Percentiles rank a stretch among this genome's conserved stretches.
Conservation (phyloP, 2,113 vertebrate species). For the Phaetusa simplex region DNA sequence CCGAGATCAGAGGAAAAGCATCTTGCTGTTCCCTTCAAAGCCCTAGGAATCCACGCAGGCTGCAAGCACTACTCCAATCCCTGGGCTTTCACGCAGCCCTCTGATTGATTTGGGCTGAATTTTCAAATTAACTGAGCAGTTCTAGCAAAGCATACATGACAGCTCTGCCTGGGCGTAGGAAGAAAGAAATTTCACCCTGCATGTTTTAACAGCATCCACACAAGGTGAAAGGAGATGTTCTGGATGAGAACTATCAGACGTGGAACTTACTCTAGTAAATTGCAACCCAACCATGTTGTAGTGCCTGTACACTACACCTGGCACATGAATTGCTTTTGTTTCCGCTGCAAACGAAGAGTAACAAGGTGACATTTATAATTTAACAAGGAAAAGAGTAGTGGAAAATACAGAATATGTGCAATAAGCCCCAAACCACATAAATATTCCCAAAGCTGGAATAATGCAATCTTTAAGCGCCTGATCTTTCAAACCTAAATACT, state of each 20-base stretch:
- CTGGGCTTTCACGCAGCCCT: fast-evolving
- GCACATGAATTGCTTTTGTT: background rate
- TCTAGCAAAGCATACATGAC: background rate
- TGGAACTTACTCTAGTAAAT: background rate
- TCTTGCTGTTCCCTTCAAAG: background rate
- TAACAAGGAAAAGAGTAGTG: background rate
- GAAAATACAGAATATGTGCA: background rate
- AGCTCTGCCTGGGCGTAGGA: background rate
- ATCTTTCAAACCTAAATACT: background rate
- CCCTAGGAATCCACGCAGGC: background rate
- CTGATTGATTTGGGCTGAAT: background rate
- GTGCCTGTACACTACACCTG: background rate
- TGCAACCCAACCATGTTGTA: background rate
- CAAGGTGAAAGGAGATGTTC: background rate
- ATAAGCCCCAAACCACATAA: background rate
- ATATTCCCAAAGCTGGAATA: background rate
- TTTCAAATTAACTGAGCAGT: background rate
- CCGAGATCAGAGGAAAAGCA: background rate
- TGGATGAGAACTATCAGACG: background rate
- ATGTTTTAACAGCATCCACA: conserved; percentile 2
- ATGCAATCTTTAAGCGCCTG: background rate
- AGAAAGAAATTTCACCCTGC: conserved; percentile 35
- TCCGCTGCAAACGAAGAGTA: background rate
- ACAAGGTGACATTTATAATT: background rate
- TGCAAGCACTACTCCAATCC: background rate